Percentiles rank a stretch among this genome's conserved stretches.
These are phyloP conservation scores for Muntiacus muntjak DNA, from an alignment of 2,113 vertebrate species.

Conservation along the genomic window DNA sequence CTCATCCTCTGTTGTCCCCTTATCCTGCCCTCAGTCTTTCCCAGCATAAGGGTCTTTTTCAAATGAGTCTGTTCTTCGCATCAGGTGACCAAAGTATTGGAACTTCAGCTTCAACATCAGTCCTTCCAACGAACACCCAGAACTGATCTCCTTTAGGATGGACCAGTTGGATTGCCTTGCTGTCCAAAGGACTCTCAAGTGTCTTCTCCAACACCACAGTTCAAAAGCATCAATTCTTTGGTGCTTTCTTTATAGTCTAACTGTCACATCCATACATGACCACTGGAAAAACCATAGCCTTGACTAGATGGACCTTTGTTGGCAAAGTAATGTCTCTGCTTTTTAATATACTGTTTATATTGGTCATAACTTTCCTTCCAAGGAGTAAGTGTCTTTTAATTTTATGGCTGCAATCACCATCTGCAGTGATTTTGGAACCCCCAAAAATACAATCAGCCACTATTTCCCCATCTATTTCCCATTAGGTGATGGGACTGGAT, in stretches of 20 bases:
- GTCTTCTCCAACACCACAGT: neutral
- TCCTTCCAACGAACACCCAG: neutral
- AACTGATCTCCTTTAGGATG: neutral
- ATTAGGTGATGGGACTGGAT: rapidly evolving
- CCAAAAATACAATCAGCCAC: rapidly evolving
- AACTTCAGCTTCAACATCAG: neutral
- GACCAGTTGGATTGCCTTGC: neutral
- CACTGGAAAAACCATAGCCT: neutral
- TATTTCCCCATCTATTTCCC: neutral
- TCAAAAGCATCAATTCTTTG: neutral
- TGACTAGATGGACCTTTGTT: neutral
- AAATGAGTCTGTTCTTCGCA: neutral
- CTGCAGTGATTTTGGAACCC: neutral
- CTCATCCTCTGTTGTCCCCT: neutral
- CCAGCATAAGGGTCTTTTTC: neutral
- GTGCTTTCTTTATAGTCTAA: neutral
- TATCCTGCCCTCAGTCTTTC: neutral
- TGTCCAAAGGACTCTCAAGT: neutral
- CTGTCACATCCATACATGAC: neutral
- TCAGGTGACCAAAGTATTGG: neutral
- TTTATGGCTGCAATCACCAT: neutral
- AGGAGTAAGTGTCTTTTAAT: neutral
- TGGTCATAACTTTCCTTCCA: neutral
- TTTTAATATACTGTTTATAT: neutral
- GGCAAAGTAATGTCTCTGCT: neutral